Percentiles rank a stretch among this genome's conserved stretches.
Conservation (phyloP, 2,888 invertebrate genomes). For the Andrena flavipes region DNA sequence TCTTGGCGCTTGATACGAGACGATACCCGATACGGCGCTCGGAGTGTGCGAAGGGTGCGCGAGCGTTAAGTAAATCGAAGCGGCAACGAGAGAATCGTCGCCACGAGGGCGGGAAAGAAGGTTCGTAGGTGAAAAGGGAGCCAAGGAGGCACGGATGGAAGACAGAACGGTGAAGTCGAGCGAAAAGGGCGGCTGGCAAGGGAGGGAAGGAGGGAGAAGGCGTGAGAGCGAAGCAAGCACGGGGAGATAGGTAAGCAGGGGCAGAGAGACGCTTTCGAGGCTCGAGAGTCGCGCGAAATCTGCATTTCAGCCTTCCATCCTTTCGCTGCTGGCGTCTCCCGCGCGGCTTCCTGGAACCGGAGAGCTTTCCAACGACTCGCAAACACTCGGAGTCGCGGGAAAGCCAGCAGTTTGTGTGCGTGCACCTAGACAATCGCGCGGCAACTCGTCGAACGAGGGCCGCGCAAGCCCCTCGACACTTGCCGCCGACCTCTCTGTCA, state of each 20-base stretch:
- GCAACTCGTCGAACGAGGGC: background rate
- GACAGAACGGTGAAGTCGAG: conserved; percentile 41
- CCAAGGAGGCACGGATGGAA: conserved; percentile 30
- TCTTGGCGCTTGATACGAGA: background rate
- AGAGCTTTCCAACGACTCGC: conserved; percentile 84
- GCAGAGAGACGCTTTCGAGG: conserved; percentile 74
- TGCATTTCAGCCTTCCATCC: conserved; percentile 85
- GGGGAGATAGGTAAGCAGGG: conserved; percentile 70
- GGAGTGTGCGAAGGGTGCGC: conserved; percentile 55
- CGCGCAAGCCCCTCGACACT: conserved; percentile 36
- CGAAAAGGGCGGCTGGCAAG: conserved; percentile 40
- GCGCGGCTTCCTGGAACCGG: conserved; percentile 74
- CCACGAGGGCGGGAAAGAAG: conserved; percentile 29
- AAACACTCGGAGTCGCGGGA: conserved; percentile 80
- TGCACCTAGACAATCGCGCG: background rate
- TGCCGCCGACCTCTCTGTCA: conserved; percentile 61
- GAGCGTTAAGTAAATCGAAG: conserved; percentile 75
- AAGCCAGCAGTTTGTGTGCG: conserved; percentile 60
- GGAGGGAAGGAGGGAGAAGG: conserved; percentile 83
- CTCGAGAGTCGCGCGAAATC: conserved; percentile 83
- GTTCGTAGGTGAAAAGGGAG: conserved; percentile 5
- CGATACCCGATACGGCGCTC: background rate
- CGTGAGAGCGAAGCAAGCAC: conserved; percentile 84
- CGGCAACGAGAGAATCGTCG: conserved; percentile 58
- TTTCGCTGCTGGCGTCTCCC: conserved; percentile 74